Evolutionary conservation across 2,888 invertebrate genomes (phyloP).

Genomic region (Drosophila neotestacea): DNA sequence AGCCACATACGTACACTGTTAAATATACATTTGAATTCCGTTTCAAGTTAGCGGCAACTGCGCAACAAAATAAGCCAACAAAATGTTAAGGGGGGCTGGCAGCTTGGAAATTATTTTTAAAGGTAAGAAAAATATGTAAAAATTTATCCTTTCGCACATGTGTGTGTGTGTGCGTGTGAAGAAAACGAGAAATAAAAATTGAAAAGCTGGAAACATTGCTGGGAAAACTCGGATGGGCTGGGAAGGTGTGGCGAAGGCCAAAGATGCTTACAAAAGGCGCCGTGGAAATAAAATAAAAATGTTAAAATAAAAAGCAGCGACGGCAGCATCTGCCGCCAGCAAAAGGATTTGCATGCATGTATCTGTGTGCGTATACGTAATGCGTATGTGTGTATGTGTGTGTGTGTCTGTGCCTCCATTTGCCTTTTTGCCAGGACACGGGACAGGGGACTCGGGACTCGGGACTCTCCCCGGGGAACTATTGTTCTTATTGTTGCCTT

Average conservation of each 20-base stretch:
- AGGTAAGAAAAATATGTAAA: slow-evolving; percentile 77
- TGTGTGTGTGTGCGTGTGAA: slow-evolving; percentile 15
- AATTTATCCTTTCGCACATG: slow-evolving; percentile 68
- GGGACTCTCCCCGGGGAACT: slow-evolving; percentile 79
- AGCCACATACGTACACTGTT: slow-evolving; percentile 42
- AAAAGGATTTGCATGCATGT: slow-evolving; percentile 77
- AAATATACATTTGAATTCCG: slow-evolving; percentile 78
- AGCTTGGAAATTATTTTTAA: slow-evolving; percentile 73
- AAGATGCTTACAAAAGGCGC: slow-evolving; percentile 78
- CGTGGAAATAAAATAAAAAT: slow-evolving; percentile 76
- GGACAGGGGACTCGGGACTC: slow-evolving; percentile 30
- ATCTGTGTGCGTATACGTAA: slow-evolving; percentile 32
- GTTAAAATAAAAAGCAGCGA: slow-evolving; percentile 66
- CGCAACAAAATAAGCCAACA: slow-evolving; percentile 69
- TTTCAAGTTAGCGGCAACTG: slow-evolving; percentile 75
- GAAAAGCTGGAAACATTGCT: slow-evolving; percentile 64
- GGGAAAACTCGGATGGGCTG: slow-evolving; percentile 32
- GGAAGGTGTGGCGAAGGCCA: slow-evolving; percentile 57
- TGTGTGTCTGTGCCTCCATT: slow-evolving; percentile 51
- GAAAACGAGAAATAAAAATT: slow-evolving; percentile 62
- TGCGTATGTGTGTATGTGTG: slow-evolving; percentile 41
- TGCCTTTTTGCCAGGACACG: slow-evolving; percentile 70
- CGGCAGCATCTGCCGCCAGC: slow-evolving; percentile 70
- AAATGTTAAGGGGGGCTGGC: slow-evolving; percentile 36
- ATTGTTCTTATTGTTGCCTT: slow-evolving; percentile 83